Percentiles rank a stretch among this genome's conserved stretches.
Evolutionary conservation across 2,113 vertebrate species (phyloP).

Genomic region (Zosterops hypoxanthus): DNA sequence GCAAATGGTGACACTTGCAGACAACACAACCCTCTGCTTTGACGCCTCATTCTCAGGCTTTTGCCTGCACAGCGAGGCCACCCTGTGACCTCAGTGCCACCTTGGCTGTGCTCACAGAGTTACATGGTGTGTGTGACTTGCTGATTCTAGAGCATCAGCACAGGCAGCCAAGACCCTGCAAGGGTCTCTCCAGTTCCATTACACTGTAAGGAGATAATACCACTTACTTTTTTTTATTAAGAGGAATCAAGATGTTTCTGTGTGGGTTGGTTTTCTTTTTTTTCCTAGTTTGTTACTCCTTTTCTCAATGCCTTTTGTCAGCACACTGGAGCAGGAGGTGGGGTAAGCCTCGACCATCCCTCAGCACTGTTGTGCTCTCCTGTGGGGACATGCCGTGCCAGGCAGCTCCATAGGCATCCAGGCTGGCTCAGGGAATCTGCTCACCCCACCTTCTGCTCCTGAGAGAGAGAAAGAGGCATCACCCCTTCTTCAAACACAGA

Average conservation of each 20-base stretch:
- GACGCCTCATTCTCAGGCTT: neutral
- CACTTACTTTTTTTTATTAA: conserved; percentile 15
- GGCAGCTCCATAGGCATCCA: neutral
- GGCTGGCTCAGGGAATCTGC: neutral
- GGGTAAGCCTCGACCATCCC: neutral
- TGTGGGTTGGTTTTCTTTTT: neutral
- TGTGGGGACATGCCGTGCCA: neutral
- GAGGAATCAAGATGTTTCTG: neutral
- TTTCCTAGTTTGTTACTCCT: neutral
- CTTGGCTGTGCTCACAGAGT: neutral
- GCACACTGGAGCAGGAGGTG: neutral
- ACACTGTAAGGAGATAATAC: conserved; percentile 59
- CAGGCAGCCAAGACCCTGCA: conserved; percentile 14
- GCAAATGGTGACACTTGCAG: neutral
- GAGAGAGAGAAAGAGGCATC: neutral
- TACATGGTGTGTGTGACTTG: neutral
- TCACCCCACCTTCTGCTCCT: neutral
- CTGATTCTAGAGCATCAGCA: neutral
- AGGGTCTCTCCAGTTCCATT: conserved; percentile 54
- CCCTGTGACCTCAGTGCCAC: neutral
- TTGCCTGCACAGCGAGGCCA: neutral
- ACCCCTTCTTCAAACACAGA: neutral
- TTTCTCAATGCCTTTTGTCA: neutral
- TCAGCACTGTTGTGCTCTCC: neutral
- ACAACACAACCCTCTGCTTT: neutral